Base-by-base conservation (phyloP, 2,797 vertebrate species). In the Netta rufina region DNA sequence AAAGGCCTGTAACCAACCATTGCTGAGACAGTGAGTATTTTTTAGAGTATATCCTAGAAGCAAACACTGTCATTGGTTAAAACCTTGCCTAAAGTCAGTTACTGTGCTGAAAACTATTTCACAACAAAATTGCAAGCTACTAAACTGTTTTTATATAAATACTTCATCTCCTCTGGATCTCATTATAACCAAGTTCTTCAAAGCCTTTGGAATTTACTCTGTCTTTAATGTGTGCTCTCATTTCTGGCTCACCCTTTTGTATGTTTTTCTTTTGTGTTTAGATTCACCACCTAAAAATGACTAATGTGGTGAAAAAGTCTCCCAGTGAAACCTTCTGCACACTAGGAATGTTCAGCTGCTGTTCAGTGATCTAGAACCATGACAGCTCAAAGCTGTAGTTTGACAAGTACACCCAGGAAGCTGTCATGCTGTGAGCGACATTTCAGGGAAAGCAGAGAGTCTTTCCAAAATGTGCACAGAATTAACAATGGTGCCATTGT, bases 141-240 rank as follows among this genome's bases (percentile, higher is more conserved):
- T 98, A 96, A 98, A 98, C 93, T 97, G 97, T 97, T 98, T 98
- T 98, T 98, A 98, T 99, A 99, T 97, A 98, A 98, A 98, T 98
- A 98, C 97, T 98, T 97, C 97, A 96, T 98, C 97, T 97, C 97
- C 96, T 97, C 96, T 94, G 96, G 97, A 98, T 97, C 96, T 96
- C 97, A 96, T 97, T 97, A 96, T 95, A 98, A 98, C 98, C 98
- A 43, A 98, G 98, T 94, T 98, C 98, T 97, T 98, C 97, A 97
- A 98, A 98, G 98, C 98, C 98, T 98, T 98, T 98, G 98, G 97
- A 98, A 98, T 96, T 97, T 97, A 97, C 98, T 98, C 98, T 98
- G 85, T 97, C 98, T 97, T 97, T 97, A 98, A 98, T 96, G 96
- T 98, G 97, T 96, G 97, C 96, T 97, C 97, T 97, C 93, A 56